These are phyloP conservation scores for Pavo muticus DNA, from an alignment of 2,113 vertebrate genomes.

Conservation along the genomic window DNA sequence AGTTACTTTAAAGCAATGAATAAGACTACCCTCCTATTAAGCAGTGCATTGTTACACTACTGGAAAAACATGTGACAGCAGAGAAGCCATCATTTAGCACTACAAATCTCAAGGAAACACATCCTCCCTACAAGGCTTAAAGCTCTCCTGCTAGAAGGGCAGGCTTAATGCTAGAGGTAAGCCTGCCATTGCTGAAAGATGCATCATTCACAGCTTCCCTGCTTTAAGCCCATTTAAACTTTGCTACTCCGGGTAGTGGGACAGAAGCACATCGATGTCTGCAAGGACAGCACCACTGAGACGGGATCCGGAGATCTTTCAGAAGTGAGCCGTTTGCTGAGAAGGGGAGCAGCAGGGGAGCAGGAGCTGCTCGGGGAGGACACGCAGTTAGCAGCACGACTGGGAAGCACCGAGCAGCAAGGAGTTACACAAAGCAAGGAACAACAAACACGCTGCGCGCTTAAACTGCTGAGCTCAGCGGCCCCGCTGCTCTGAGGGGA, in stretches of 20 bases:
- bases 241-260: rapidly evolving
- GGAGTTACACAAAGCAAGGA: no score
- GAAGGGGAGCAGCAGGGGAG: rapidly evolving
- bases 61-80: rapidly evolving
- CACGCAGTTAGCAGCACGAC: rapidly evolving
- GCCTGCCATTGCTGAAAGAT: rapidly evolving
- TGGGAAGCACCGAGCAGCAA: not conserved
- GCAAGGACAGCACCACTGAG: not conserved
- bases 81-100: not conserved
- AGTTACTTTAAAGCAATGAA: not conserved
- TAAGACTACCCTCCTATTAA: rapidly evolving
- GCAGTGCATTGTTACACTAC: rapidly evolving
- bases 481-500: no score
- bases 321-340: rapidly evolving
- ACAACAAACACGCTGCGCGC: no score
- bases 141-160: not conserved
- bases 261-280: not conserved
- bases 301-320: rapidly evolving
- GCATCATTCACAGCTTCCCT: rapidly evolving
- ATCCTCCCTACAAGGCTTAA: not conserved
- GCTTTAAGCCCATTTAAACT: not conserved
- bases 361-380: not conserved
- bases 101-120: rapidly evolving
- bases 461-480: no score
- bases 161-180: not conserved